phyloP scores from a whole-genome alignment of 2,113 vertebrate genomes.

The Lasiurus borealis region DNA sequence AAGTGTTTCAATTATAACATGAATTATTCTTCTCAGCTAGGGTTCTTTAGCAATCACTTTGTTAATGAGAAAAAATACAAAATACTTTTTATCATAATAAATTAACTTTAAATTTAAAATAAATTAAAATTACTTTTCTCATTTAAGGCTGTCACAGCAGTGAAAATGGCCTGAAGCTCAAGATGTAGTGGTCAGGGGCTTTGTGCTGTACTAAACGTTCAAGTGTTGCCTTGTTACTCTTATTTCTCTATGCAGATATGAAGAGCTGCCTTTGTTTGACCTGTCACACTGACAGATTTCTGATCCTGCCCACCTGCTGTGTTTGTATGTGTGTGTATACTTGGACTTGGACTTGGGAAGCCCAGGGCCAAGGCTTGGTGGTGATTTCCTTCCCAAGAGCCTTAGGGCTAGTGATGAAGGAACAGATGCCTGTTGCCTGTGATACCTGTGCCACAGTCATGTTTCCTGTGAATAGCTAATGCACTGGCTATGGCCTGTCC shows the following conservation, averaged over 20 bases:
- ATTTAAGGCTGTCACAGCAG: conserved; percentile 40
- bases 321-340: not conserved
- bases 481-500: not conserved
- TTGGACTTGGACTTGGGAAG: conserved; percentile 58
- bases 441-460: conserved; percentile 50
- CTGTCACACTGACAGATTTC: conserved; percentile 25
- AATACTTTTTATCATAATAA: not conserved
- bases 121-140: conserved; percentile 44
- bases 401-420: conserved; percentile 60
- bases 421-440: conserved; percentile 50
- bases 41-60: conserved; percentile 70
- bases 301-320: not conserved
- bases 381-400: conserved; percentile 57
- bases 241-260: conserved; percentile 58
- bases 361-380: conserved; percentile 16
- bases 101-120: conserved; percentile 21
- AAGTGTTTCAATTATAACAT: conserved; percentile 20
- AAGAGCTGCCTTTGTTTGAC: conserved; percentile 60
- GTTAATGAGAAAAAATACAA: conserved; percentile 34
- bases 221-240: not conserved
- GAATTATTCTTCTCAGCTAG: conserved; percentile 46
- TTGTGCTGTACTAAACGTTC: conserved; percentile 19
- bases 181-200: conserved; percentile 45
- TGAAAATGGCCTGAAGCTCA: conserved; percentile 40
- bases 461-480: conserved; percentile 56